A percentile compares a stretch with the other conserved stretches of the same genome.
Conservation (phyloP, 2,113 vertebrate species). For the Platanista minor region DNA sequence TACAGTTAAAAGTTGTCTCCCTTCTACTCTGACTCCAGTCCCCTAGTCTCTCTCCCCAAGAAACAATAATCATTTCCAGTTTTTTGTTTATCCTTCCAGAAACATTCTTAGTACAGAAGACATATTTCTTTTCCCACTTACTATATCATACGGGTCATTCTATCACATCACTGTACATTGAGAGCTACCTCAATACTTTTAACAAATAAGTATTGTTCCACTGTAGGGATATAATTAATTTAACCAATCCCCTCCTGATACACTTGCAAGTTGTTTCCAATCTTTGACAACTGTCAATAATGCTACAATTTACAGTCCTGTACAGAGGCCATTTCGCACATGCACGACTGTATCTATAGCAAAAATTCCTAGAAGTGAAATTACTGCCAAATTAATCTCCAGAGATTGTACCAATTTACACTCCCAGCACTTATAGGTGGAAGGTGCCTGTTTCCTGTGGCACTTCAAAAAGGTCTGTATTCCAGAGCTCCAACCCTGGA, state of each 20-base stretch:
- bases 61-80: conserved; percentile 7
- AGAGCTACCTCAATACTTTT: background rate
- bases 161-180: background rate
- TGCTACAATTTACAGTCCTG: background rate
- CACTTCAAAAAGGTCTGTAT: conserved; percentile 4
- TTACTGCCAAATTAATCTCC: background rate
- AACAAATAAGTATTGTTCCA: background rate
- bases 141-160: background rate
- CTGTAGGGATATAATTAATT: background rate
- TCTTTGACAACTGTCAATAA: background rate
- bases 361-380: background rate
- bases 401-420: background rate
- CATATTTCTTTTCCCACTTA: background rate
- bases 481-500: background rate
- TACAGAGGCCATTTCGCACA: background rate
- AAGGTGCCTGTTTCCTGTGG: background rate
- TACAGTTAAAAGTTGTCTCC: background rate
- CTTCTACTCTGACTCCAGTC: background rate
- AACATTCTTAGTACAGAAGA: background rate
- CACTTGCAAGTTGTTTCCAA: background rate
- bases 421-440: background rate
- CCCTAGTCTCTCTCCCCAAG: background rate
- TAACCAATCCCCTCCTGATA: background rate
- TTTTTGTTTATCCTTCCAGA: conserved; percentile 17
- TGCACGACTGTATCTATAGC: background rate